Conservation (phyloP, 2,888 invertebrate genomes). For the Temnothorax ravouxi region DNA sequence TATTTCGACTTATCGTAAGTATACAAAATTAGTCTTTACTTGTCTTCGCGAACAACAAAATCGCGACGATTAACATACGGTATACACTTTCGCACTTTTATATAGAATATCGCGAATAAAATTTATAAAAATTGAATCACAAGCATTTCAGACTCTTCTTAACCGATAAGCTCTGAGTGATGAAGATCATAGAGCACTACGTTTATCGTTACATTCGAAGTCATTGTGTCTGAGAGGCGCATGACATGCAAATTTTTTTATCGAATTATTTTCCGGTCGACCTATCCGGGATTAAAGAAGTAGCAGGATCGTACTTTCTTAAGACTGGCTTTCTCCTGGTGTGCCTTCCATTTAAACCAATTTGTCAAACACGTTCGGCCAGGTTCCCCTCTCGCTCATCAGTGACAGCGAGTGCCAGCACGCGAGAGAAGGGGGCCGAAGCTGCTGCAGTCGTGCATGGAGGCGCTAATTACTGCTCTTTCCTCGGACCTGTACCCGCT, state of each 20-base stretch:
- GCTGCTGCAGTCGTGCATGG: conserved; percentile 24
- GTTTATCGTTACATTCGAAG: neutral
- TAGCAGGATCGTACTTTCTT: neutral
- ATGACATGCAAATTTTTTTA: neutral
- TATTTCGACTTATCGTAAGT: neutral
- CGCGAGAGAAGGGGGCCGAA: conserved; percentile 7
- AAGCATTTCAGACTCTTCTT: neutral
- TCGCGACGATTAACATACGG: neutral
- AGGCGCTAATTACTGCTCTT: conserved; percentile 68
- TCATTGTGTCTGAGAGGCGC: too few species aligned
- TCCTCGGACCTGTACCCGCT: conserved; percentile 63
- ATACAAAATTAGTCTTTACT: neutral
- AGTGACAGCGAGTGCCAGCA: conserved; percentile 27
- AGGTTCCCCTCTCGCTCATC: conserved; percentile 1
- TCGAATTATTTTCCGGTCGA: neutral
- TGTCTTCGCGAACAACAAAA: neutral
- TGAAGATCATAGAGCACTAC: neutral
- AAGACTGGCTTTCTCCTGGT: neutral
- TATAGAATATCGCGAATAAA: neutral
- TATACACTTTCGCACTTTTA: neutral
- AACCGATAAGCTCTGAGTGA: neutral
- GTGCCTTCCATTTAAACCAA: neutral
- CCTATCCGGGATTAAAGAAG: neutral
- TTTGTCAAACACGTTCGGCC: conserved; percentile 26
- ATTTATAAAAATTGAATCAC: neutral